Evolutionary conservation across 1,140 invertebrate genomes (phyloP).

Genomic region (Drosophila sturtevanti): DNA sequence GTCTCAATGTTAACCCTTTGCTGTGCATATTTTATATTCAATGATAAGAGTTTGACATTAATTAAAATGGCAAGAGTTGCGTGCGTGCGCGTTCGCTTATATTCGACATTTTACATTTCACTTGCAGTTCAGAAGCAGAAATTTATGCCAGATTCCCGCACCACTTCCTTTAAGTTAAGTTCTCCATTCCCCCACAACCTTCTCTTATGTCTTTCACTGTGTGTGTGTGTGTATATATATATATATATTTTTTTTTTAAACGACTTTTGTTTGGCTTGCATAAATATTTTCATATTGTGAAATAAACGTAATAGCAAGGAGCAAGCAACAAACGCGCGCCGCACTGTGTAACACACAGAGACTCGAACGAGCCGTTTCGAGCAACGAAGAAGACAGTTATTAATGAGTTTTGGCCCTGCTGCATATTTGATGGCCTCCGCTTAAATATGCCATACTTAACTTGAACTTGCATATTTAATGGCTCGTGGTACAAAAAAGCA

Average conservation of each 20-base stretch:
- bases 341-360: not conserved
- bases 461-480: conserved; percentile 74
- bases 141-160: conserved; percentile 39
- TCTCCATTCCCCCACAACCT: no score
- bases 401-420: conserved; percentile 66
- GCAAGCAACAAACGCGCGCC: not conserved
- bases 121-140: conserved; percentile 40
- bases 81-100: conserved; percentile 47
- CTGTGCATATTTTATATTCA: conserved; percentile 62
- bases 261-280: conserved; percentile 56
- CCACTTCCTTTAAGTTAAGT: conserved; percentile 4
- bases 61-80: conserved; percentile 69
- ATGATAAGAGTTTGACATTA: conserved; percentile 70
- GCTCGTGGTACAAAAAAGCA: not conserved
- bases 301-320: conserved; percentile 4
- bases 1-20: not conserved
- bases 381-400: conserved; percentile 62
- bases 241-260: conserved; percentile 21
- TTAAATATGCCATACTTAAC: conserved; percentile 69
- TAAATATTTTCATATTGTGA: conserved; percentile 48
- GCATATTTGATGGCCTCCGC: conserved; percentile 65
- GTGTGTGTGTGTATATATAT: not conserved
- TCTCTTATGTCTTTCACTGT: no score
- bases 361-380: not conserved
- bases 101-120: conserved; percentile 60